These are phyloP conservation scores for Engystomops pustulosus DNA, from an alignment of 2,113 vertebrate species.

Conservation along the genomic window DNA sequence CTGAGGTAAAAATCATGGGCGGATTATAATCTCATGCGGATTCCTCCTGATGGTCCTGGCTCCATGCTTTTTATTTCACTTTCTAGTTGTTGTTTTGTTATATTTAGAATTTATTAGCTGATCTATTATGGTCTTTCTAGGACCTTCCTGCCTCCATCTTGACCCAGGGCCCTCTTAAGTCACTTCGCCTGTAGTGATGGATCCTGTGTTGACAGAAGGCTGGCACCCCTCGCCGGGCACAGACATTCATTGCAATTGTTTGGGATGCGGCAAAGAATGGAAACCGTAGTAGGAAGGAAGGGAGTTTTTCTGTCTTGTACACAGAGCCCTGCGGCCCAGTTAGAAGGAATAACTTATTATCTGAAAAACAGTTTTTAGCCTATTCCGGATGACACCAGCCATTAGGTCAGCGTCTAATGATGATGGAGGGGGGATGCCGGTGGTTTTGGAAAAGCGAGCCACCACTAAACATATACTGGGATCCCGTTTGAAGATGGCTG, in stretches of 20 bases:
- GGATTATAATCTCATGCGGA: no score
- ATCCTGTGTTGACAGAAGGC: neutral
- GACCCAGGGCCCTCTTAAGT: neutral
- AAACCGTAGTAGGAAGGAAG: slow-evolving; percentile 73
- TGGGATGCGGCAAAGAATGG: slow-evolving; percentile 67
- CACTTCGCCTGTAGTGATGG: neutral
- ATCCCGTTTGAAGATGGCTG: slow-evolving; percentile 16
- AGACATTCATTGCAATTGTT: neutral
- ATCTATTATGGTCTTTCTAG: neutral
- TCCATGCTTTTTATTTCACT: no score
- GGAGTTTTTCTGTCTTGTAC: slow-evolving; percentile 57
- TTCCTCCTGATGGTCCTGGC: no score
- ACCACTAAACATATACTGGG: slow-evolving; percentile 19
- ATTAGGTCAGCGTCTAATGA: slow-evolving; percentile 6
- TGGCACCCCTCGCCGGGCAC: neutral
- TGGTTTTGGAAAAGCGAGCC: neutral
- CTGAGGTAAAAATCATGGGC: no score
- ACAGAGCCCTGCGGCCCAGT: slow-evolving; percentile 61
- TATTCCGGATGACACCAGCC: slow-evolving; percentile 44
- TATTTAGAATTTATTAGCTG: no score
- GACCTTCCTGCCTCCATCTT: neutral
- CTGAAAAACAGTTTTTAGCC: slow-evolving; percentile 63
- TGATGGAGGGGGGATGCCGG: neutral
- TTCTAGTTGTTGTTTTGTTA: no score
- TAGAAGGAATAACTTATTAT: slow-evolving; percentile 58